A percentile compares a stretch with the other conserved stretches of the same genome.
Conservation (phyloP, 2,113 vertebrate species). For the Cyanoderma ruficeps region DNA sequence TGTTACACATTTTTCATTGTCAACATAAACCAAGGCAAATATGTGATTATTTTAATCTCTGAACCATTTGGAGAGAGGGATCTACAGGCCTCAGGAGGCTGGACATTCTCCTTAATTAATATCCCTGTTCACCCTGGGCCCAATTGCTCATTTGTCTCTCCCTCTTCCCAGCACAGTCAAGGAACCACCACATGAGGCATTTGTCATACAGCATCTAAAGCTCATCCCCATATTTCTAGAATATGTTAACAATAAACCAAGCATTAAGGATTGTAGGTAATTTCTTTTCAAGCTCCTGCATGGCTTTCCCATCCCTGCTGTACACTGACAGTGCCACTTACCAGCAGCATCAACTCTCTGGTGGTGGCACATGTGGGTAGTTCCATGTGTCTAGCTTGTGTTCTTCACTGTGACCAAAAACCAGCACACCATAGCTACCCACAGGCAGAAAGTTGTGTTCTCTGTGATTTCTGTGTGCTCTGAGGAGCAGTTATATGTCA, state of each 20-base stretch:
- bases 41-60: background rate
- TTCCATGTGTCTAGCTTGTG: background rate
- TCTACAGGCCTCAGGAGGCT: background rate
- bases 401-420: background rate
- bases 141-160: background rate
- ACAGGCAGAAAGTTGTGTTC: background rate
- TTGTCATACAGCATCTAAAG: background rate
- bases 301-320: background rate
- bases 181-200: accelerated
- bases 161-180: background rate
- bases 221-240: background rate
- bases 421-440: background rate
- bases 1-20: background rate
- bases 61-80: background rate
- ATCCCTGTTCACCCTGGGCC: background rate
- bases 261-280: background rate
- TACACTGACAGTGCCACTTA: background rate
- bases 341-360: background rate
- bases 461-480: background rate
- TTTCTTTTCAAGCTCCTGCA: background rate
- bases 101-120: background rate
- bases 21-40: accelerated
- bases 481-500: background rate
- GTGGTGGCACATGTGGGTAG: background rate
- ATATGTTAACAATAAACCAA: background rate